Conservation (phyloP, 2,797 vertebrate genomes). For the Cynodonichthys magdalenae region DNA sequence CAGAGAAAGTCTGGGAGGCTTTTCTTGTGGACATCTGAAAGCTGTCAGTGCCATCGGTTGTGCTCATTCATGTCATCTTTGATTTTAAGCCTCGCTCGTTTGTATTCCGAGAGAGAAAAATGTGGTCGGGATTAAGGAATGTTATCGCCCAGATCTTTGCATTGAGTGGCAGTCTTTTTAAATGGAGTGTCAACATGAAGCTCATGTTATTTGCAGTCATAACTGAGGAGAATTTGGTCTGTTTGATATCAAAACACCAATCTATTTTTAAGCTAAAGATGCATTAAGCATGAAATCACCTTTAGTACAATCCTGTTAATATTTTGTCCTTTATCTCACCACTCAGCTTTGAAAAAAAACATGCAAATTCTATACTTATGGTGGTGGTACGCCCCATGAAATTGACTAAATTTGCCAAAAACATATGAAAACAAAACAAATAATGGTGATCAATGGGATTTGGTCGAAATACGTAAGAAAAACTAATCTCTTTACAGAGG, state of each 20-base stretch:
- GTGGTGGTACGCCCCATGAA: no score
- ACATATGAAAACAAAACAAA: no score
- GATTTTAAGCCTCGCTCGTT: slow-evolving; percentile 43
- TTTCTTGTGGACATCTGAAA: slow-evolving; percentile 47
- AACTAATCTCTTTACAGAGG: no score
- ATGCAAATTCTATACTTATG: no score
- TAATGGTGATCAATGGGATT: no score
- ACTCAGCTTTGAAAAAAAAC: no score
- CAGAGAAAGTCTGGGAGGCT: slow-evolving; percentile 38
- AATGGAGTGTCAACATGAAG: background rate
- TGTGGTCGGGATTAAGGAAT: background rate
- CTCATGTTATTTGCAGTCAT: background rate
- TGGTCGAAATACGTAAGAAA: no score
- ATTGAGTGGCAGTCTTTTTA: slow-evolving; percentile 5
- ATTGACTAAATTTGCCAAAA: no score
- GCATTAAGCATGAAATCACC: no score
- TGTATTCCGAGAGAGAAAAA: slow-evolving; percentile 5
- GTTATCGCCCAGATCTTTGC: slow-evolving; percentile 31
- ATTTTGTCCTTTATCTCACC: no score
- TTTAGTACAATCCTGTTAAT: no score
- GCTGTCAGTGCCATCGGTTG: slow-evolving; percentile 30
- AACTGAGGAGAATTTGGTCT: background rate
- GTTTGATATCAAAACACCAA: background rate
- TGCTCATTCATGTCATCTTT: slow-evolving; percentile 28
- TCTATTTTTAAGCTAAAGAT: no score